phyloP scores from a whole-genome alignment of 2,888 invertebrate genomes.

The Vanessa cardui region DNA sequence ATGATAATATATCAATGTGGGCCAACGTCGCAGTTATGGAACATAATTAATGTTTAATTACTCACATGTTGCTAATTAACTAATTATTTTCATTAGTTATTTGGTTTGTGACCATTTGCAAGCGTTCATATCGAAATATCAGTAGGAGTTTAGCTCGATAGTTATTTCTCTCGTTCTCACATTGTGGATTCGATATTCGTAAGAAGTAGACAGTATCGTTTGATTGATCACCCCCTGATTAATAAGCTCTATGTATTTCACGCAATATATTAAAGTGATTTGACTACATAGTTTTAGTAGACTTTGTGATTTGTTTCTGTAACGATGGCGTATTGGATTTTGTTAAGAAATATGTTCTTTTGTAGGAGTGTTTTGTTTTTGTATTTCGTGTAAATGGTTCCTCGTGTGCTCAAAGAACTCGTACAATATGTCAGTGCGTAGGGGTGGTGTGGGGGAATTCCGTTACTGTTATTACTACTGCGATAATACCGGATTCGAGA shows the following conservation, averaged over 20 bases:
- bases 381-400: background rate
- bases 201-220: too few relatives aligned
- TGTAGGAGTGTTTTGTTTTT: constrained; percentile 10
- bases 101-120: background rate
- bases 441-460: constrained; percentile 66
- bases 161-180: too few relatives aligned
- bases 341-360: background rate
- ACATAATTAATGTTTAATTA: constrained; percentile 35
- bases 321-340: too few relatives aligned
- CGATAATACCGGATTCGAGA: constrained; percentile 67
- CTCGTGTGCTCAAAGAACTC: constrained; percentile 33
- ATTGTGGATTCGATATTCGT: too few relatives aligned
- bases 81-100: constrained; percentile 53
- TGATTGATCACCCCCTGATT: too few relatives aligned
- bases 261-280: background rate
- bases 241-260: too few relatives aligned
- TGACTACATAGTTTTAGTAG: background rate
- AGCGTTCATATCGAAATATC: background rate
- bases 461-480: constrained; percentile 73
- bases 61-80: constrained; percentile 43
- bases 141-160: constrained; percentile 1
- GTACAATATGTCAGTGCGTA: constrained; percentile 61
- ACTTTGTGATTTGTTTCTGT: background rate
- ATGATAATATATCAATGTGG: constrained; percentile 20
- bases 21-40: constrained; percentile 38